A percentile compares a stretch with the other conserved stretches of the same genome.
phyloP scores from a whole-genome alignment of 2,797 vertebrate species.

The Platalea minor region DNA sequence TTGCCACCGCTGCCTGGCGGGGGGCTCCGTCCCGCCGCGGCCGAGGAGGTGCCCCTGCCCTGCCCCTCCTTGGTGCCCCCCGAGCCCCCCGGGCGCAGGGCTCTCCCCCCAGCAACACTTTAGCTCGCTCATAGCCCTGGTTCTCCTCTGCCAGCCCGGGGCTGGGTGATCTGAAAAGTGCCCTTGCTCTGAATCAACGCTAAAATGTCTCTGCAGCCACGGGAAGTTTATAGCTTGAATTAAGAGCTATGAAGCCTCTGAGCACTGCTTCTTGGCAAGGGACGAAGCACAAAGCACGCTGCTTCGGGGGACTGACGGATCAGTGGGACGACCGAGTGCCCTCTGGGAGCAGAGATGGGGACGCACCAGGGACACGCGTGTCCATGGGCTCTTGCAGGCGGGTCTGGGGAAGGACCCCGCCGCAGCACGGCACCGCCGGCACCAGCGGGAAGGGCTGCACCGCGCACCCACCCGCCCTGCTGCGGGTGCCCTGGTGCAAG shows the following conservation, averaged over 20 bases:
- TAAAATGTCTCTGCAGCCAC: background rate
- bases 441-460: background rate
- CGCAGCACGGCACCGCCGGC: background rate
- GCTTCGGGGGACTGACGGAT: background rate
- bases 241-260: background rate
- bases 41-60: background rate
- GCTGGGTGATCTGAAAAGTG: background rate
- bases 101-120: background rate
- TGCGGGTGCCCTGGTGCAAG: accelerated
- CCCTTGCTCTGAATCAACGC: background rate
- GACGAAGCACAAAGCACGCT: background rate
- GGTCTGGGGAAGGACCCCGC: background rate
- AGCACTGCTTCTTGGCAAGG: background rate
- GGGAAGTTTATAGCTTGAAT: background rate
- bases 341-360: background rate
- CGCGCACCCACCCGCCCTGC: accelerated
- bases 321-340: accelerated
- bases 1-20: accelerated
- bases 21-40: background rate
- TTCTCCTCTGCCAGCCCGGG: background rate
- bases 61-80: too few relatives aligned
- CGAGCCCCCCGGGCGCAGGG: background rate
- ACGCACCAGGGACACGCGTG: accelerated
- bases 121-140: background rate
- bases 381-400: background rate